phyloP scores from a whole-genome alignment of 2,113 vertebrate genomes.

The Lamprotornis superbus region DNA sequence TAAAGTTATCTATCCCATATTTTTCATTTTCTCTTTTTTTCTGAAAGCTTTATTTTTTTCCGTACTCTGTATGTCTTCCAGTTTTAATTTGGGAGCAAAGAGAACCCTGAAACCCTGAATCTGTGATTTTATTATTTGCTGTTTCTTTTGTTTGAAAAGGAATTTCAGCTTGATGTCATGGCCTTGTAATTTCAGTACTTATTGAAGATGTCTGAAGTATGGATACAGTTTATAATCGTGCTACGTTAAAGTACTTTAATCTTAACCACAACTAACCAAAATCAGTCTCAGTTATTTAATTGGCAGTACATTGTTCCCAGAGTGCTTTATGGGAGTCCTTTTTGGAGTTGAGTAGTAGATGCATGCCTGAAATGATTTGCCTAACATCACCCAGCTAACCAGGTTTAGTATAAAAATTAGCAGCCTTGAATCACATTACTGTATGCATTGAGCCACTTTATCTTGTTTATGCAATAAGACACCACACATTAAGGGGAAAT shows the following conservation, averaged over 20 bases:
- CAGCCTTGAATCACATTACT: background rate
- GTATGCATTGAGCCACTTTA: background rate
- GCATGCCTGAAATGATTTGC: background rate
- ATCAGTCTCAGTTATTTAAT: background rate
- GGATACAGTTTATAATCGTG: background rate
- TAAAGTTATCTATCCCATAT: background rate
- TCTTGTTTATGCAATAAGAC: background rate
- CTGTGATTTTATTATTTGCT: background rate
- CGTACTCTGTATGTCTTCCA: background rate
- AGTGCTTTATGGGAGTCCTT: background rate
- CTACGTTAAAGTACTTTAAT: background rate
- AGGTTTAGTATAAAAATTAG: background rate
- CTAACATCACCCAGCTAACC: background rate
- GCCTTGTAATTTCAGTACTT: background rate
- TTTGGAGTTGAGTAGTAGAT: background rate
- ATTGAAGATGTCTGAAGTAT: background rate
- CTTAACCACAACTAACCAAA: background rate
- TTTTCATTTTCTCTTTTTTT: background rate
- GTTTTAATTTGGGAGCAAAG: background rate
- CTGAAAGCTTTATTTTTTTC: background rate
- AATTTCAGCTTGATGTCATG: background rate
- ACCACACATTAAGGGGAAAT: background rate
- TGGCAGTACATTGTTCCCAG: background rate
- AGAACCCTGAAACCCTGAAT: background rate
- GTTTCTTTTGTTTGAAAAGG: background rate